phyloP scores from a whole-genome alignment of 2,797 vertebrate genomes.

The Takifugu ocellatus region DNA sequence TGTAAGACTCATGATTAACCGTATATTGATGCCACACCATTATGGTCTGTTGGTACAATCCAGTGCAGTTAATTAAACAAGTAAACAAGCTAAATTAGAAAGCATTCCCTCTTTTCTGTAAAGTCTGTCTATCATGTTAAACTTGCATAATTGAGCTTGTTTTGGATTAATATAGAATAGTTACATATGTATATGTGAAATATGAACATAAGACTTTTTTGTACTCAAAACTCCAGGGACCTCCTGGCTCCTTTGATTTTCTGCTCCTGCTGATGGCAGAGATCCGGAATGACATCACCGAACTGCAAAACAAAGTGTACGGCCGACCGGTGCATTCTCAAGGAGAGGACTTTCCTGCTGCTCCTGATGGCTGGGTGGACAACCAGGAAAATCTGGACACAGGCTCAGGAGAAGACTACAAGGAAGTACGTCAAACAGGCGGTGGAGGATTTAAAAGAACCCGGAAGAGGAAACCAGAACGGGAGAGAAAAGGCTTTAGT shows the following conservation, averaged over 20 bases:
- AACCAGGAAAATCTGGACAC: constrained; percentile 80
- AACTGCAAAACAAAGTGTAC: constrained; percentile 89
- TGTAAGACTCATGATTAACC: constrained; percentile 79
- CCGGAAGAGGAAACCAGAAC: constrained; percentile 73
- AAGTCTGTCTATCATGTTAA: neutral
- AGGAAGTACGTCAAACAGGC: constrained; percentile 50
- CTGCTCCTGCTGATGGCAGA: constrained; percentile 94
- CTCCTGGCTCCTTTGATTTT: constrained; percentile 95
- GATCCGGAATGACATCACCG: constrained; percentile 90
- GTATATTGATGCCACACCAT: constrained; percentile 42
- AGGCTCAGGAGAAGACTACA: constrained; percentile 89
- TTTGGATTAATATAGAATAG: neutral
- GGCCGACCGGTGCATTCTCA: constrained; percentile 77
- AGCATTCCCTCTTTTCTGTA: neutral
- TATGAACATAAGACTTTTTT: neutral
- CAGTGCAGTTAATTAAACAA: constrained; percentile 12
- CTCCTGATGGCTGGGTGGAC: constrained; percentile 83
- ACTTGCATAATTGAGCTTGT: neutral
- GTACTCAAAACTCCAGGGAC: constrained; percentile 79
- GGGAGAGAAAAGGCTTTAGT: constrained; percentile 61
- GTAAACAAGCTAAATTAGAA: neutral
- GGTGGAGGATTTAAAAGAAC: constrained; percentile 71
- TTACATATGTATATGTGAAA: neutral
- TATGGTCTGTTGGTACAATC: constrained; percentile 28
- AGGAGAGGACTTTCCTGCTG: constrained; percentile 80